phyloP scores from a whole-genome alignment of 2,888 invertebrate genomes.

The Caenorhabditis auriculariae region DNA sequence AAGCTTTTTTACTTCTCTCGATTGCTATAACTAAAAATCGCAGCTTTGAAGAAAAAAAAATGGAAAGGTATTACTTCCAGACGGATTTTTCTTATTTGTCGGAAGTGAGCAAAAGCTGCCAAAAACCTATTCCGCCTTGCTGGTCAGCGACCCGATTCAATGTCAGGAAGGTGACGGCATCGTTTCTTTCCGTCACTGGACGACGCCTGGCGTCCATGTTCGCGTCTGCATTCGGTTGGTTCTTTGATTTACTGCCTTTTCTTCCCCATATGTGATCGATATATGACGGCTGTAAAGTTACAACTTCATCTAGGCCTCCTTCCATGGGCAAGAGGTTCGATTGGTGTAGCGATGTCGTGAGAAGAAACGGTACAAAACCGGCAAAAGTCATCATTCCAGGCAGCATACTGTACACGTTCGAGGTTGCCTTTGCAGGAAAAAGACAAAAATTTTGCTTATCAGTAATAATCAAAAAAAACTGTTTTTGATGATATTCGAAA shows the following conservation, averaged over 20 bases:
- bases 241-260: too few species aligned
- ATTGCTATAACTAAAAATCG: not conserved
- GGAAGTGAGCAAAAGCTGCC: constrained; percentile 41
- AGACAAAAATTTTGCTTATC: not conserved
- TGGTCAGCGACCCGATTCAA: constrained; percentile 54
- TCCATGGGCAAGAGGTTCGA: constrained; percentile 40
- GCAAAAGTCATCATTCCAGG: constrained; percentile 52
- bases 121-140: constrained; percentile 39
- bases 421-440: constrained; percentile 26
- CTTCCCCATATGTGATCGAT: too few species aligned
- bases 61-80: too few species aligned
- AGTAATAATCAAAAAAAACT: not conserved
- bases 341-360: constrained; percentile 51
- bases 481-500: not conserved
- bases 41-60: too few species aligned
- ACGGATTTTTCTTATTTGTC: constrained; percentile 45
- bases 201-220: constrained; percentile 47
- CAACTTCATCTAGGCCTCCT: constrained; percentile 30
- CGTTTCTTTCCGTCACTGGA: constrained; percentile 50
- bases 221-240: constrained; percentile 48
- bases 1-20: not conserved
- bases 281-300: too few species aligned
- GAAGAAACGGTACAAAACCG: constrained; percentile 43
- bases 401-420: constrained; percentile 42
- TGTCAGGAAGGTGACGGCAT: constrained; percentile 54